These are phyloP conservation scores for Ara ararauna DNA, from an alignment of 2,797 vertebrate species.

Conservation along the genomic window DNA sequence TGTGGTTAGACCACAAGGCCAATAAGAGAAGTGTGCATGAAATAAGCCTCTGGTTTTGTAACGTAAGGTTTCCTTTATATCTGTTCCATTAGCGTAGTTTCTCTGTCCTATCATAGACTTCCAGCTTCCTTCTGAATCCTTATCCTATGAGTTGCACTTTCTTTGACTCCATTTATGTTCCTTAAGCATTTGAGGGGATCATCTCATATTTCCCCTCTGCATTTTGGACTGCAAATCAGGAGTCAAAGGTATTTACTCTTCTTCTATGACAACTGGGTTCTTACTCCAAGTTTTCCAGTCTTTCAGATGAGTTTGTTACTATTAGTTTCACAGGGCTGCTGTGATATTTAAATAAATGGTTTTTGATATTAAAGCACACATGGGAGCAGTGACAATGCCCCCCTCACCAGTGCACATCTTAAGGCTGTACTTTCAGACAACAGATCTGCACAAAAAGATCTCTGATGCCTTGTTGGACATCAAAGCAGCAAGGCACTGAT, in stretches of 20 bases:
- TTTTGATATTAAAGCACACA: background rate
- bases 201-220: background rate
- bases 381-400: background rate
- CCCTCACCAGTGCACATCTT: background rate
- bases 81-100: background rate
- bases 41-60: background rate
- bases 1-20: background rate
- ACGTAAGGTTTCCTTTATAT: background rate
- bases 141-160: background rate
- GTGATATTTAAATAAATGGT: background rate
- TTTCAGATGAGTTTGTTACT: background rate
- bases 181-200: background rate
- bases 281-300: background rate
- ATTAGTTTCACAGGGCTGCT: background rate
- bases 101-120: background rate
- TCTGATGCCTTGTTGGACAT: background rate
- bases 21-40: background rate
- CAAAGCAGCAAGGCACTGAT: background rate
- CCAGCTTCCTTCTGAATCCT: slow-evolving; percentile 36
- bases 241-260: background rate
- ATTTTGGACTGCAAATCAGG: background rate
- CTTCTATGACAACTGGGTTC: background rate
- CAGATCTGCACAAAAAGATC: background rate
- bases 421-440: background rate
- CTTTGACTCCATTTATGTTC: background rate